phyloP scores from a whole-genome alignment of 2,113 vertebrate genomes.

The Engraulis encrasicolus region DNA sequence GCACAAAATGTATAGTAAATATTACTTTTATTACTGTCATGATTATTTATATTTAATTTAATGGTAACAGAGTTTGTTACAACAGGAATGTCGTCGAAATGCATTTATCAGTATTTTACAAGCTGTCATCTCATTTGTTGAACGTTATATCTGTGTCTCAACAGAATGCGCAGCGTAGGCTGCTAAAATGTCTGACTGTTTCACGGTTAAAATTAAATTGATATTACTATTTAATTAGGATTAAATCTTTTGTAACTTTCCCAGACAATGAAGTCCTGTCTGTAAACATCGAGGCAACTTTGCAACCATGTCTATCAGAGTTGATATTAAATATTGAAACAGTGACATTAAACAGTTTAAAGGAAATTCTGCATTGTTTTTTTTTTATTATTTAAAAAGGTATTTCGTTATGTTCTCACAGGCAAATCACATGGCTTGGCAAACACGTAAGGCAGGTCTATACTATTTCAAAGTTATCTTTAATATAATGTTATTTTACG shows the following conservation, averaged over 20 bases:
- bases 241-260: not conserved
- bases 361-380: slow-evolving; percentile 25
- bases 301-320: slow-evolving; percentile 39
- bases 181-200: not conserved
- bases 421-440: not conserved
- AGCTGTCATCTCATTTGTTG: slow-evolving; percentile 60
- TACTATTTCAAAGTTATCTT: too few relatives aligned
- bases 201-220: not conserved
- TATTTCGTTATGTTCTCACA: not conserved
- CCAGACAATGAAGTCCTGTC: not conserved
- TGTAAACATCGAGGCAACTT: not conserved
- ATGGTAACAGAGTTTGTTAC: slow-evolving; percentile 44
- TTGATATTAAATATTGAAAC: slow-evolving; percentile 46
- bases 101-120: slow-evolving; percentile 52
- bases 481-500: too few relatives aligned
- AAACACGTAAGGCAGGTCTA: not conserved
- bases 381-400: not conserved
- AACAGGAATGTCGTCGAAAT: slow-evolving; percentile 31
- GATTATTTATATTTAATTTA: slow-evolving; percentile 84
- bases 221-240: not conserved
- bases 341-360: slow-evolving; percentile 58
- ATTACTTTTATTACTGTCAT: slow-evolving; percentile 65
- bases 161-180: not conserved
- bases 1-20: slow-evolving; percentile 82
- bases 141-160: slow-evolving; percentile 60